These are phyloP conservation scores for Dendroctonus ponderosae DNA, from an alignment of 1,140 invertebrate species.

Conservation along the genomic window DNA sequence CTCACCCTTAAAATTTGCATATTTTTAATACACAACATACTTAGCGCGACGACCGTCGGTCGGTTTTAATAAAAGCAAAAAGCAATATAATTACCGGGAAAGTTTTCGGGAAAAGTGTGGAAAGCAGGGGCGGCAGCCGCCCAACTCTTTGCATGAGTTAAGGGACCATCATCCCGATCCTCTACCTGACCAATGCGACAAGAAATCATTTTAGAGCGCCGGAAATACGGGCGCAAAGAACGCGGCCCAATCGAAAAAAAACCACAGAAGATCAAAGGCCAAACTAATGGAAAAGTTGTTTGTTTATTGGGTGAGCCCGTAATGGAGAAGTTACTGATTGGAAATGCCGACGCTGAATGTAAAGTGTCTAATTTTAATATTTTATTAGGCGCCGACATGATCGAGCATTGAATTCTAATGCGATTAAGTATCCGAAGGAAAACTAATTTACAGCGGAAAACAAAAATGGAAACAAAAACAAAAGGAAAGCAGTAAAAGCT, in stretches of 20 bases:
- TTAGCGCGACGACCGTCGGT: constrained; percentile 19
- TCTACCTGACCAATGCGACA: constrained; percentile 1
- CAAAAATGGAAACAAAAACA: too few relatives aligned
- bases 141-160: background rate
- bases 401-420: constrained; percentile 24
- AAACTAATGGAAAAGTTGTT: constrained; percentile 32
- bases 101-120: constrained; percentile 25
- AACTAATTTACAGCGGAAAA: too few relatives aligned
- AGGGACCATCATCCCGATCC: background rate
- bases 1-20: constrained; percentile 32
- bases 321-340: constrained; percentile 32
- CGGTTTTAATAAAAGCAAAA: constrained; percentile 35
- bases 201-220: background rate
- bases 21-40: constrained; percentile 37
- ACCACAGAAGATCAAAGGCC: constrained; percentile 22
- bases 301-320: constrained; percentile 23
- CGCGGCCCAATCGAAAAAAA: constrained; percentile 6
- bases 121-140: constrained; percentile 3
- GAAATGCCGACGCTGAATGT: constrained; percentile 17
- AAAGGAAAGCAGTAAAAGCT: background rate
- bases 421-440: background rate
- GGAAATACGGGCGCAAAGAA: constrained; percentile 3
- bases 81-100: constrained; percentile 29
- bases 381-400: constrained; percentile 23
- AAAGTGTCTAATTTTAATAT: constrained; percentile 34